Evolutionary conservation across 2,888 invertebrate genomes (phyloP).

Genomic region (Ormyrus thymus): DNA sequence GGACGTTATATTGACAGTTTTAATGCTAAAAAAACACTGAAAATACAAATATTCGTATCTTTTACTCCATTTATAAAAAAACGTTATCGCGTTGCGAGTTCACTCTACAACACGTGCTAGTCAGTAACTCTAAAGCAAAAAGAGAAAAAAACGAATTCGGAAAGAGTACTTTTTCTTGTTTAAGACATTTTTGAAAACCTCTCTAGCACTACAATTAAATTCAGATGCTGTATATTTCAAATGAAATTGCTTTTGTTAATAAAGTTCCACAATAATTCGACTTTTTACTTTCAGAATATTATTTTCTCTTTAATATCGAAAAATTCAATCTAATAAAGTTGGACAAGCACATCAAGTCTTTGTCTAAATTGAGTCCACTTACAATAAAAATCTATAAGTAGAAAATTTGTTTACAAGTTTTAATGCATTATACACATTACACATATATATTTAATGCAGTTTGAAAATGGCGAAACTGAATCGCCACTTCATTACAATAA

Average conservation of each 20-base stretch:
- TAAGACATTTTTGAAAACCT: conserved; percentile 9
- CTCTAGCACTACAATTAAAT: conserved; percentile 14
- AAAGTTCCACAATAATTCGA: background rate
- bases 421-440: conserved; percentile 17
- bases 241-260: conserved; percentile 15
- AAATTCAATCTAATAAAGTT: conserved; percentile 29
- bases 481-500: conserved; percentile 40
- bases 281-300: conserved; percentile 39
- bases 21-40: conserved; percentile 1
- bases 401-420: conserved; percentile 44
- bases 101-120: background rate
- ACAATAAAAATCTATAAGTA: conserved; percentile 27
- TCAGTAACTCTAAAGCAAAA: no score
- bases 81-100: background rate
- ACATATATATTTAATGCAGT: conserved; percentile 36
- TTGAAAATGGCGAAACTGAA: conserved; percentile 23
- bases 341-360: conserved; percentile 32
- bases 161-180: background rate
- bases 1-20: conserved; percentile 8
- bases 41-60: no score
- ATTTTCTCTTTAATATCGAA: conserved; percentile 10
- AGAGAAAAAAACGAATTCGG: no score
- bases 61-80: no score
- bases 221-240: background rate
- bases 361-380: conserved; percentile 28